Evolutionary conservation across 1,140 invertebrate species (phyloP), one percentile per base, ranked within the genome.

Genomic region (Pentalonia nigronervosa): DNA sequence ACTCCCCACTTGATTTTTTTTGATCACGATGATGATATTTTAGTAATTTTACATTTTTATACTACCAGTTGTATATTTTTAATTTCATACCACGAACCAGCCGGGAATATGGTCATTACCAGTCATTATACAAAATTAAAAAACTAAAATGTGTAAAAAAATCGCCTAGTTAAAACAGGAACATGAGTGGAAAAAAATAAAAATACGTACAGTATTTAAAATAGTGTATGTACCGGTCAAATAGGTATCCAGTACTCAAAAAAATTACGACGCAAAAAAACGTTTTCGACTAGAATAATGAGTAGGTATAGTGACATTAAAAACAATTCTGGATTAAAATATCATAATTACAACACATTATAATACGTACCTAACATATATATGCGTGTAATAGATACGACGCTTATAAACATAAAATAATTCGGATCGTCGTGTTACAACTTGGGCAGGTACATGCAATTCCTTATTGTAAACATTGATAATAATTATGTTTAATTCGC

Each of bases 341-440:
- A 76, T n/a, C 60, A 76, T 76, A 76, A 76, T 76, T 76, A n/a
- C 60, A 76, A 76, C 60, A 14, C 60, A 76, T n/a, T n/a, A n/a
- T 76, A 76, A 76, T 76, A 53, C 41, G 41, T 41, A 41, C 41
- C 41, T 41, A 41, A 41, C 0, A 11, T 50, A 67, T 67, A 14
- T n/a, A 14, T 14, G 4, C 60, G 60, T n/a, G n/a, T 23, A 53
- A 53, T 53, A 53, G 50, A n/a, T 76, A 76, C 14, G 60, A 30
- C 60, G 60, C 60, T n/a, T 76, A 20, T 76, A 76, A n/a, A 76
- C 30, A 76, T 76, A 76, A n/a, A 17, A n/a, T 76, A 76, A 76
- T 76, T n/a, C n/a, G n/a, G 60, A 30, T 76, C 14, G 30, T 76
- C n/a, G 60, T 76, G n/a, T n/a, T 7, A 76, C 60, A 76, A 76